phyloP scores from a whole-genome alignment of 2,113 vertebrate species.

The Oreotrochilus melanogaster region DNA sequence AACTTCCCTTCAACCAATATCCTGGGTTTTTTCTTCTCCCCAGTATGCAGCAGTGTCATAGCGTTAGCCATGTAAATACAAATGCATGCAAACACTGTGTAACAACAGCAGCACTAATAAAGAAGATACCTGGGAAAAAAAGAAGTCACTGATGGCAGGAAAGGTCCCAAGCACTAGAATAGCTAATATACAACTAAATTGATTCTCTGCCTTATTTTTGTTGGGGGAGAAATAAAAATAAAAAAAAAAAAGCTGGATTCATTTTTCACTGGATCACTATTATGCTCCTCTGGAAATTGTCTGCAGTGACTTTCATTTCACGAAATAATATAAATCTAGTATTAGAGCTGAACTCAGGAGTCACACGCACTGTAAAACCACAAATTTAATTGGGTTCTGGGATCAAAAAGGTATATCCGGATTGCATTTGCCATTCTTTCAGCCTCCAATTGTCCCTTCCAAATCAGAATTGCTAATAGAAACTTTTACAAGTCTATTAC shows the following conservation, averaged over 20 bases:
- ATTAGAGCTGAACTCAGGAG: conserved; percentile 57
- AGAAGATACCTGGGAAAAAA: neutral
- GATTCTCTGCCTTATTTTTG: conserved; percentile 50
- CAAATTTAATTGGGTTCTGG: conserved; percentile 69
- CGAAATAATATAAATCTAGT: conserved; percentile 67
- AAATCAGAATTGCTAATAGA: conserved; percentile 66
- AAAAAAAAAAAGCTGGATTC: conserved; percentile 43
- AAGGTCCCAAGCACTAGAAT: conserved; percentile 46
- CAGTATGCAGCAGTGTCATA: neutral
- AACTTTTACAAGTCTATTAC: conserved; percentile 32
- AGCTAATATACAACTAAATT: conserved; percentile 61
- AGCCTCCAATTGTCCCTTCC: conserved; percentile 50
- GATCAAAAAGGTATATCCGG: conserved; percentile 62
- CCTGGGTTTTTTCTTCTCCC: neutral
- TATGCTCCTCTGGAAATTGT: conserved; percentile 67
- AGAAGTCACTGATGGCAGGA: neutral
- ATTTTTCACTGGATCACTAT: conserved; percentile 65
- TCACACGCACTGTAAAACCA: conserved; percentile 37
- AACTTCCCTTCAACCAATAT: neutral
- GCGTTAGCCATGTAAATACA: neutral
- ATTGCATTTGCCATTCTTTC: conserved; percentile 62
- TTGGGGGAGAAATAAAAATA: neutral
- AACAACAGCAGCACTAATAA: conserved; percentile 21
- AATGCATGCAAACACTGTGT: neutral
- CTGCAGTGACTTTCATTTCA: conserved; percentile 65